phyloP scores from a whole-genome alignment of 1,140 invertebrate species.

The Paramacrobiotus metropolitanus region DNA sequence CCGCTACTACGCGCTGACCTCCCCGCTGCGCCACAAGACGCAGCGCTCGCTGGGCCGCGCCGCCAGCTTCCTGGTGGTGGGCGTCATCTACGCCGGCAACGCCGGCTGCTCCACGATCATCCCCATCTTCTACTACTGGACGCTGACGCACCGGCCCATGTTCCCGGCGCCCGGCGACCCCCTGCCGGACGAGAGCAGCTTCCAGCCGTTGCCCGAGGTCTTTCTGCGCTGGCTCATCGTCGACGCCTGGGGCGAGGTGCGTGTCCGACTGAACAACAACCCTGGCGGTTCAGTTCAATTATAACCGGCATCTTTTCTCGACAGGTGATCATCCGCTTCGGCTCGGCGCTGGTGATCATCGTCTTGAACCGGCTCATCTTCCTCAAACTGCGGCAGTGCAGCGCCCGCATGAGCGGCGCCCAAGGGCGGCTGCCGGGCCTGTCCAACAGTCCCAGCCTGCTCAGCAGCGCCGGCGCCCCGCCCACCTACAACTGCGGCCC shows the following conservation, averaged over 20 bases:
- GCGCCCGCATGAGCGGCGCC: not conserved
- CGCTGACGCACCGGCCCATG: not conserved
- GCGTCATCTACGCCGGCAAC: not conserved
- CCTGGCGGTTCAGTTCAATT: no score
- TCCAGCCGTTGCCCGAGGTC: not conserved
- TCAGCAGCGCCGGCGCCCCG: no score
- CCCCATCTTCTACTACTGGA: not conserved
- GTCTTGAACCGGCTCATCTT: not conserved
- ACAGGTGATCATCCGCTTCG: not conserved
- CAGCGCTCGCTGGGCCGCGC: not conserved
- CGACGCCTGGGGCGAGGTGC: constrained; percentile 1
- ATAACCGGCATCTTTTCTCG: no score
- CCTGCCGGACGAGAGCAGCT: no score
- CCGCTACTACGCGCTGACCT: not conserved
- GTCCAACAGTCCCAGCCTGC: no score
- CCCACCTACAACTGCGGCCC: no score
- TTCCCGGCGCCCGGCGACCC: not conserved
- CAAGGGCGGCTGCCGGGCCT: no score
- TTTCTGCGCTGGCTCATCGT: not conserved
- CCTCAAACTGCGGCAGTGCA: not conserved
- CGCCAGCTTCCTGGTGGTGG: not conserved
- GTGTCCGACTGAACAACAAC: no score
- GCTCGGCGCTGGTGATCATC: not conserved
- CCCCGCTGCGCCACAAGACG: not conserved
- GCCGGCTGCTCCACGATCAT: not conserved